Evolutionary conservation across 2,888 invertebrate species (phyloP).

Genomic region (Apotomis turbidana): DNA sequence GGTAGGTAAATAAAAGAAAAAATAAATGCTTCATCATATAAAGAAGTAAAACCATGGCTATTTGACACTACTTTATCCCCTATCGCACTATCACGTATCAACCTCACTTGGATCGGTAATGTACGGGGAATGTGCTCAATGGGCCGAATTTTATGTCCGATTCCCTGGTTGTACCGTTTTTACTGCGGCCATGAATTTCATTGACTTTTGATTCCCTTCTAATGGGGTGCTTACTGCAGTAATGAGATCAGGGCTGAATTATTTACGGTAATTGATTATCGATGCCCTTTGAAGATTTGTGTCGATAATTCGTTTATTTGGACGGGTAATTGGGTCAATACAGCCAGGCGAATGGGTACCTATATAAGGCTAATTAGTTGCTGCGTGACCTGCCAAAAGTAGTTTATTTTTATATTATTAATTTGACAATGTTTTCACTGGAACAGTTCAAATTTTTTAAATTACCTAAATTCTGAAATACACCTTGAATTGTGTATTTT

Average conservation of each 20-base stretch:
- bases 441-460: too few relatives aligned
- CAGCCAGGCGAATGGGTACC: too few relatives aligned
- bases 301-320: conserved; percentile 17
- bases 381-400: too few relatives aligned
- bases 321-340: conserved; percentile 2
- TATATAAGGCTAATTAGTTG: too few relatives aligned
- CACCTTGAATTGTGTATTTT: too few relatives aligned
- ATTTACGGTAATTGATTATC: conserved; percentile 36
- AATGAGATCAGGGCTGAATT: conserved; percentile 49
- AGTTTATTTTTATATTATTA: too few relatives aligned
- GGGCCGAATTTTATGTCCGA: conserved; percentile 59
- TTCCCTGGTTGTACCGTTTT: conserved; percentile 48
- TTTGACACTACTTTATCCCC: too few relatives aligned
- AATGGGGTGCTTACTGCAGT: conserved; percentile 54
- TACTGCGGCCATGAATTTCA: conserved; percentile 59
- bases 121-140: conserved; percentile 57
- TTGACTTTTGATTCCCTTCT: conserved; percentile 61
- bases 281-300: conserved; percentile 26
- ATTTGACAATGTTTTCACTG: too few relatives aligned
- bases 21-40: too few relatives aligned
- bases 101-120: conserved; percentile 42
- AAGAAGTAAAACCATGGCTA: too few relatives aligned
- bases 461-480: too few relatives aligned
- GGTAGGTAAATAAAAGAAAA: too few relatives aligned
- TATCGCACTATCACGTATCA: neutral